These are phyloP conservation scores for Chiloscyllium plagiosum DNA, from an alignment of 2,113 vertebrate genomes.

Conservation along the genomic window DNA sequence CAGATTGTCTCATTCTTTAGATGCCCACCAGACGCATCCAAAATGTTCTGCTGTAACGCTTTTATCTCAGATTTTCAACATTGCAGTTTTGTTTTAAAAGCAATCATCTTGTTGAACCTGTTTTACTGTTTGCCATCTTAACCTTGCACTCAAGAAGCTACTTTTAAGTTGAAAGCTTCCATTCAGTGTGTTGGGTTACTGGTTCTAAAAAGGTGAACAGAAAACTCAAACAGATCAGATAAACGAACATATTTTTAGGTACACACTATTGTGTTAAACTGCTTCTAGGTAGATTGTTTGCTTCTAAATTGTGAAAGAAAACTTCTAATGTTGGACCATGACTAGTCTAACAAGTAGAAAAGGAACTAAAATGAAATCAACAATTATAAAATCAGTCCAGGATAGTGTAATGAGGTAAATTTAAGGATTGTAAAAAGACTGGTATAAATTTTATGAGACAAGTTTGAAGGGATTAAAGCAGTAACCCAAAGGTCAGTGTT, in stretches of 20 bases:
- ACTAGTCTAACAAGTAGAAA: neutral
- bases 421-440: constrained; percentile 1
- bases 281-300: neutral
- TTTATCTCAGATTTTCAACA: neutral
- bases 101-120: neutral
- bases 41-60: neutral
- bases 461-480: constrained; percentile 27
- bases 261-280: neutral
- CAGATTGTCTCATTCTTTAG: neutral
- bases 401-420: neutral
- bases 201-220: neutral
- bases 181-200: neutral
- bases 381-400: neutral
- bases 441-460: constrained; percentile 21
- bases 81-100: neutral
- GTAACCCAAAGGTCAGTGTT: neutral
- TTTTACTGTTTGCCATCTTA: neutral
- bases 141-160: neutral
- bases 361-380: neutral
- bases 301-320: constrained; percentile 20
- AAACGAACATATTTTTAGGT: neutral
- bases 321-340: neutral
- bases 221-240: neutral
- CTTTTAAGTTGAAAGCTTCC: neutral
- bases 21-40: too few relatives aligned